Base-by-base conservation (phyloP, 1,140 invertebrate genomes). In the Elysia chlorotica region DNA sequence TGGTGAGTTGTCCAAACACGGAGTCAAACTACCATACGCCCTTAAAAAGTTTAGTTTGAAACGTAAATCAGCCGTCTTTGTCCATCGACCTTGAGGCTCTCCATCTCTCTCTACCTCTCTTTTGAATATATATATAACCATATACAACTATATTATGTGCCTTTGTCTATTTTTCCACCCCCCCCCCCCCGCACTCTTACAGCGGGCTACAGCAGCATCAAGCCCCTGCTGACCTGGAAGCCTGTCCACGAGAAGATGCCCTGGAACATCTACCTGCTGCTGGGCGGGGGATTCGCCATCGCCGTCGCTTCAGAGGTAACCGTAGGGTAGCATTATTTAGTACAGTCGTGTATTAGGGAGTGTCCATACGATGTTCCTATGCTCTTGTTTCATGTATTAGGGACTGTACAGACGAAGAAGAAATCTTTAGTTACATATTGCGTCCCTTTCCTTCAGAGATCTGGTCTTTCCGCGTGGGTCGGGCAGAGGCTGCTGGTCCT, bases 211-310 rank as follows among this genome's bases (percentile, higher is more conserved):
- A 14, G 21, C 1, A 65, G n/a, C 23, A 41, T 67, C 23, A 69
- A 54, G 14, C 69, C 80, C 1, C 41, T 85, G 10, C 25, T 84
- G 41, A 71, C 73, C n/a, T 90, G 89, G 89, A 79, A 84, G 33
- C 76, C 73, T 17, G 82, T 86, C 0, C 82, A 84, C 19, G 74
- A 83, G 54, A 86, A 87, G 65, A 74, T 89, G 17, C 85, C 88
- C 0, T 90, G 89, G 89, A 86, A 86, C 33, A 81, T 89, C 0
- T 78, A 90, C 4, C 62, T 90, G 0, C 81, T 90, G 17, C 71
- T 89, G 17, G 92, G 94, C 35, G 94, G 94, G 59, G 95, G 95
- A 0, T 96, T 96, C 83, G 94, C 95, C 0, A 89, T 97, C 28
- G 95, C 95, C 0, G 59, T 78, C 37, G 81, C 78, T 2, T 48